Percentiles rank a stretch among this genome's conserved stretches.
phyloP scores from a whole-genome alignment of 2,797 vertebrate species.

The Acanthurus tractus region DNA sequence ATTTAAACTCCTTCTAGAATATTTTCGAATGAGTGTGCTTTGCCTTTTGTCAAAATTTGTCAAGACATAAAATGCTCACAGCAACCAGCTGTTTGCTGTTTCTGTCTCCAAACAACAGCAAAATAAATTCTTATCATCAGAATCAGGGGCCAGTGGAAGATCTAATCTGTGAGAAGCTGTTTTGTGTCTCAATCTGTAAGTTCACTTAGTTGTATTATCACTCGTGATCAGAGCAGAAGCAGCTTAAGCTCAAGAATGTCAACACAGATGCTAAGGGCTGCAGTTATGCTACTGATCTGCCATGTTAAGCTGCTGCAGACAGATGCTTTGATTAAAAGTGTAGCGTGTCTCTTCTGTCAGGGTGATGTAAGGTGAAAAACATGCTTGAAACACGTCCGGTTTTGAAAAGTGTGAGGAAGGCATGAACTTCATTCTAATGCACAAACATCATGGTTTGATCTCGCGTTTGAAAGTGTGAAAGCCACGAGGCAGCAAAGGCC shows the following conservation, averaged over 20 bases:
- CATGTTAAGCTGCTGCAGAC: background rate
- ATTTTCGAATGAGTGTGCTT: background rate
- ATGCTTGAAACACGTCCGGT: background rate
- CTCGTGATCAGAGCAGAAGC: background rate
- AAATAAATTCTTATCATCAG: background rate
- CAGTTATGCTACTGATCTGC: background rate
- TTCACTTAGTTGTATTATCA: background rate
- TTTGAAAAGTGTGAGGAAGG: background rate
- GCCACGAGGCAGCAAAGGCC: background rate
- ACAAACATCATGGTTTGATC: background rate
- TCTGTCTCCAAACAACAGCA: background rate
- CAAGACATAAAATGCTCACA: background rate
- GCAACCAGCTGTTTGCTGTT: background rate
- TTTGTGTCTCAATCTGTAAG: background rate
- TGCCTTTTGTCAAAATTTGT: background rate
- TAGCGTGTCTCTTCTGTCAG: background rate
- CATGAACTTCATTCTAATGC: background rate
- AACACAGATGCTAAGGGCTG: background rate
- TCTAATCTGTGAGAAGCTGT: background rate
- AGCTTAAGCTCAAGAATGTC: background rate
- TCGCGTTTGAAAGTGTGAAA: slow-evolving; percentile 28
- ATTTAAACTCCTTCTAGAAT: background rate
- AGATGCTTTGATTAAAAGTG: background rate
- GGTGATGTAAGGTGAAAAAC: background rate
- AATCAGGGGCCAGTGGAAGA: too few relatives aligned